A percentile compares a stretch with the other conserved stretches of the same genome.
Evolutionary conservation across 2,888 invertebrate species (phyloP).

Genomic region (Nycteola revayana): DNA sequence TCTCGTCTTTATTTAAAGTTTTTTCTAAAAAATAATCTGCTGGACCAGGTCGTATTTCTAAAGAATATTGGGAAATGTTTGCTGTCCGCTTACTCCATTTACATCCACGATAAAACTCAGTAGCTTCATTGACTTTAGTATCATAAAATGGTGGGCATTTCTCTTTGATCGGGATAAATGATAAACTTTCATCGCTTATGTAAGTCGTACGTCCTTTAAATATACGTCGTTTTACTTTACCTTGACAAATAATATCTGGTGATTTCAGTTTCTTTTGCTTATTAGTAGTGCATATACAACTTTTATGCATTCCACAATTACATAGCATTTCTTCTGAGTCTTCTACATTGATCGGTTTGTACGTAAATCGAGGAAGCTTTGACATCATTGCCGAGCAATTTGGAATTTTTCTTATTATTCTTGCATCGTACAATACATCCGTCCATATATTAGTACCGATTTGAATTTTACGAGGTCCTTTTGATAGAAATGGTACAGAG

Average conservation of each 20-base stretch:
- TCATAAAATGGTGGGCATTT: slow-evolving; percentile 57
- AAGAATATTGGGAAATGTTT: slow-evolving; percentile 28
- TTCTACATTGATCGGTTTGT: slow-evolving; percentile 52
- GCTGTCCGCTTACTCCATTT: slow-evolving; percentile 67
- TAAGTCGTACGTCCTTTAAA: slow-evolving; percentile 50
- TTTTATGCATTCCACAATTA: slow-evolving; percentile 48
- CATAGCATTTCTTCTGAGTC: slow-evolving; percentile 58
- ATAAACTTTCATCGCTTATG: slow-evolving; percentile 35
- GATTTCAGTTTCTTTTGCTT: not conserved
- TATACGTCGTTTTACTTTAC: slow-evolving; percentile 42
- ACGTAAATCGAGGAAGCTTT: slow-evolving; percentile 58
- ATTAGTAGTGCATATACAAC: slow-evolving; percentile 52
- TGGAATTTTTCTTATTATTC: slow-evolving; percentile 38
- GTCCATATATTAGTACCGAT: slow-evolving; percentile 47
- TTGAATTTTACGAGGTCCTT: slow-evolving; percentile 40
- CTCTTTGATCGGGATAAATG: slow-evolving; percentile 24
- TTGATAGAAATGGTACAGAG: slow-evolving; percentile 56
- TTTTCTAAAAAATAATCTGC: slow-evolving; percentile 49
- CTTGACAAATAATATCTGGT: slow-evolving; percentile 45
- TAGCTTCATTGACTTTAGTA: slow-evolving; percentile 44
- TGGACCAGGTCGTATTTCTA: slow-evolving; percentile 53
- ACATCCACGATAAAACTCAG: slow-evolving; percentile 62
- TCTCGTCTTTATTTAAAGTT: slow-evolving; percentile 31
- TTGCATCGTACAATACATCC: slow-evolving; percentile 46
- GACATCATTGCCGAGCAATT: slow-evolving; percentile 56